These are phyloP conservation scores for Mirounga angustirostris DNA, from an alignment of 2,113 vertebrate species.

Conservation along the genomic window DNA sequence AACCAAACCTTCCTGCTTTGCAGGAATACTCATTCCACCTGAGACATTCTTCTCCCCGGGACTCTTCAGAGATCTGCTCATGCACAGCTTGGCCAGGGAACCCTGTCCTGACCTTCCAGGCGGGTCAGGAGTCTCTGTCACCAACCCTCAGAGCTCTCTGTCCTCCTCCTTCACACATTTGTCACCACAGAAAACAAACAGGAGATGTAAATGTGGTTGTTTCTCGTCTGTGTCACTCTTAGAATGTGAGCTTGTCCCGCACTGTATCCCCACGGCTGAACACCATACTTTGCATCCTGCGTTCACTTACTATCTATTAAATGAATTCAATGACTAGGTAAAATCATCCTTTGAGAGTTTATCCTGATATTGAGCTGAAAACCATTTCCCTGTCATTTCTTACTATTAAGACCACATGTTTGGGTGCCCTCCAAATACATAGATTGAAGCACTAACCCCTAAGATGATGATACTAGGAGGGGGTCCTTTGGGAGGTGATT, in stretches of 20 bases:
- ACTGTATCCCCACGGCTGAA: not conserved
- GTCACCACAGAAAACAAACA: not conserved
- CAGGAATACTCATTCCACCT: not conserved
- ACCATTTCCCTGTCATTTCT: not conserved
- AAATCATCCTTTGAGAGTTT: not conserved
- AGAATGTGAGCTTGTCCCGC: not conserved
- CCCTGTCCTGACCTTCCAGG: not conserved
- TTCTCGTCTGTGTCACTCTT: not conserved
- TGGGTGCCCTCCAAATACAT: not conserved
- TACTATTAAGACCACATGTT: not conserved
- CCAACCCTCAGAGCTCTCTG: not conserved
- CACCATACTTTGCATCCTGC: not conserved
- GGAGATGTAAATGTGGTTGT: not conserved
- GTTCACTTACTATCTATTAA: not conserved
- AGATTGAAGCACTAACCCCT: not conserved
- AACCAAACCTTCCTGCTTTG: fast-evolving
- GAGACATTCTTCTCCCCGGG: not conserved
- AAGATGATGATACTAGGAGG: not conserved
- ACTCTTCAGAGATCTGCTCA: not conserved
- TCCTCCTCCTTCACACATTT: fast-evolving
- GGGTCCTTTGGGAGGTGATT: not conserved
- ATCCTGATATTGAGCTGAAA: not conserved
- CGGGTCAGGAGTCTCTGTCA: not conserved
- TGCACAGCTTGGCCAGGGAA: not conserved
- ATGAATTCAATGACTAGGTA: not conserved